Conservation (phyloP, 2,113 vertebrate genomes). For the Cololabis saira region DNA sequence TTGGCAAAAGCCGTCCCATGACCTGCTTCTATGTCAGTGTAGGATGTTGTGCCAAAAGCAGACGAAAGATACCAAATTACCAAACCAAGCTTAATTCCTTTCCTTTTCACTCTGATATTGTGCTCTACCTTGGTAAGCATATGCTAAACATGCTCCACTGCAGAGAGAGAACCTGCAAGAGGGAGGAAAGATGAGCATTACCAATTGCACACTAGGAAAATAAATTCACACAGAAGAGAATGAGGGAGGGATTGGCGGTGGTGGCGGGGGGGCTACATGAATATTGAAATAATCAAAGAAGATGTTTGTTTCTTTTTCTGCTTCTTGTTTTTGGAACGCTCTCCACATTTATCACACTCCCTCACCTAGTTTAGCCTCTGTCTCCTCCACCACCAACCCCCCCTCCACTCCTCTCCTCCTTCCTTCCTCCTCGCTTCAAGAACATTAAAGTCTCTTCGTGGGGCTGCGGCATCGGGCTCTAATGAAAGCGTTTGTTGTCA, state of each 20-base stretch:
- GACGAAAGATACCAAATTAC: slow-evolving; percentile 68
- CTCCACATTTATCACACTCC: slow-evolving; percentile 72
- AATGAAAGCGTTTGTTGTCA: slow-evolving; percentile 90
- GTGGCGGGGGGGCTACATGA: slow-evolving; percentile 40
- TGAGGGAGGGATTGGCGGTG: slow-evolving; percentile 39
- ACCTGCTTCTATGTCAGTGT: slow-evolving; percentile 43
- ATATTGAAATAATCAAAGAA: slow-evolving; percentile 77
- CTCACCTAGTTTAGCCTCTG: slow-evolving; percentile 69
- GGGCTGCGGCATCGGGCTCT: slow-evolving; percentile 80
- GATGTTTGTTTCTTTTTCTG: slow-evolving; percentile 58
- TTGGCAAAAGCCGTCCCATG: slow-evolving; percentile 42
- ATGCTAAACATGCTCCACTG: slow-evolving; percentile 68
- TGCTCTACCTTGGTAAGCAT: slow-evolving; percentile 36
- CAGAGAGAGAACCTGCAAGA: slow-evolving; percentile 26
- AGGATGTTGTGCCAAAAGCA: slow-evolving; percentile 40
- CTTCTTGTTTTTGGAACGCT: slow-evolving; percentile 75
- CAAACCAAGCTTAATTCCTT: slow-evolving; percentile 56
- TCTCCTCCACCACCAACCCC: slow-evolving; percentile 26
- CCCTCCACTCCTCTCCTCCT: slow-evolving; percentile 31
- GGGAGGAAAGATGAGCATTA: slow-evolving; percentile 60
- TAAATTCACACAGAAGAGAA: slow-evolving; percentile 63
- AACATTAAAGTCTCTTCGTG: slow-evolving; percentile 79
- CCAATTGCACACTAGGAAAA: slow-evolving; percentile 72
- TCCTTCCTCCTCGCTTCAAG: slow-evolving; percentile 70
- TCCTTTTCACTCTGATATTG: neutral